Evolutionary conservation across 1,140 invertebrate genomes (phyloP).

Genomic region (Heliothis virescens): DNA sequence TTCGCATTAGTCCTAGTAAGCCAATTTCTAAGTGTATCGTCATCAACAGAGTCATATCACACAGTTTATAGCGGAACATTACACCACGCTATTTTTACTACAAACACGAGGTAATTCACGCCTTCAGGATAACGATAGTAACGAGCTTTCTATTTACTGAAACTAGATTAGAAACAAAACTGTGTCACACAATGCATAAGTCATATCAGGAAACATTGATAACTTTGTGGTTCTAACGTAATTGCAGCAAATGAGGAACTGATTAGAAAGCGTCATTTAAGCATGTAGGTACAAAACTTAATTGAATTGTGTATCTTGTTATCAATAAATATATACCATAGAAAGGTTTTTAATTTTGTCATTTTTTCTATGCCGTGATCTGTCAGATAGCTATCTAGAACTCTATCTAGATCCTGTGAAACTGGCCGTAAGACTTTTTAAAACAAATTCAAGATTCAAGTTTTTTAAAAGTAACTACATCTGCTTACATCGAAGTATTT

Average conservation of each 20-base stretch:
- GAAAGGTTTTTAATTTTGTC: no score
- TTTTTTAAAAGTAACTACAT: no score
- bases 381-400: no score
- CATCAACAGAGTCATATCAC: not conserved
- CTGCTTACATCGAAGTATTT: no score
- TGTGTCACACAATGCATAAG: slow-evolving; percentile 22
- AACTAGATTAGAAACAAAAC: slow-evolving; percentile 35
- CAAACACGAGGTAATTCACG: slow-evolving; percentile 29
- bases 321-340: no score
- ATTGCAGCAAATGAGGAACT: not conserved
- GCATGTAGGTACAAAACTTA: no score
- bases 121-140: slow-evolving; percentile 35
- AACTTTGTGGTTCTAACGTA: slow-evolving; percentile 1
- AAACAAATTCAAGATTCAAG: no score
- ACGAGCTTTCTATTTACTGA: slow-evolving; percentile 28
- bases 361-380: no score
- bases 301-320: no score
- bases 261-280: not conserved
- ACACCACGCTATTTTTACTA: slow-evolving; percentile 16
- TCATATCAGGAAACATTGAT: not conserved
- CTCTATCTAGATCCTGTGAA: no score
- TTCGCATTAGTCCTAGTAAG: not conserved
- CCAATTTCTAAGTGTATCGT: not conserved
- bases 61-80: slow-evolving; percentile 23
- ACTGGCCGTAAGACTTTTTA: no score